Percentiles rank a stretch among this genome's conserved stretches.
These are phyloP conservation scores for Plecotus auritus DNA, from an alignment of 2,113 vertebrate species.

Conservation along the genomic window DNA sequence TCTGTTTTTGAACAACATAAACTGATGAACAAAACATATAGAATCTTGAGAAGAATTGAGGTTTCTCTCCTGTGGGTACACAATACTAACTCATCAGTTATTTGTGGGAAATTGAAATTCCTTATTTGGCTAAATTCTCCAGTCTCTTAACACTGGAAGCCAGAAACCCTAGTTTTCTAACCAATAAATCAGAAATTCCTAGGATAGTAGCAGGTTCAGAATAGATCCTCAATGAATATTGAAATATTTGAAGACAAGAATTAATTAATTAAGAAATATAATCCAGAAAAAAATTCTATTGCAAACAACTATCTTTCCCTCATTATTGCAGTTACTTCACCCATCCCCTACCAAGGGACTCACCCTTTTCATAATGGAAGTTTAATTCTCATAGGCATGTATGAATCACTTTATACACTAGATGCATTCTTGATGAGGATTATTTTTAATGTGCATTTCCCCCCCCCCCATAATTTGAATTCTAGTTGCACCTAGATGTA, in stretches of 20 bases:
- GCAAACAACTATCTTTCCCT: not conserved
- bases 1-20: no score
- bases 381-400: not conserved
- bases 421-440: not conserved
- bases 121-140: not conserved
- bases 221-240: not conserved
- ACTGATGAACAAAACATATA: no score
- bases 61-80: not conserved
- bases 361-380: not conserved
- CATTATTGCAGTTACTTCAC: not conserved
- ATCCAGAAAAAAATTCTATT: not conserved
- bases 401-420: not conserved
- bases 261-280: not conserved
- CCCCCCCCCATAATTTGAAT: not conserved
- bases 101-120: not conserved
- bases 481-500: not conserved
- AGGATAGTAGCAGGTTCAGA: not conserved
- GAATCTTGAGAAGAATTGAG: not conserved
- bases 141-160: not conserved
- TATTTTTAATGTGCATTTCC: not conserved
- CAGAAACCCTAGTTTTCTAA: not conserved
- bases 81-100: not conserved
- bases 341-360: not conserved
- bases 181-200: not conserved
- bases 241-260: not conserved